These are phyloP conservation scores for Lagocephalus sceleratus DNA, from an alignment of 2,797 vertebrate species.

Conservation along the genomic window DNA sequence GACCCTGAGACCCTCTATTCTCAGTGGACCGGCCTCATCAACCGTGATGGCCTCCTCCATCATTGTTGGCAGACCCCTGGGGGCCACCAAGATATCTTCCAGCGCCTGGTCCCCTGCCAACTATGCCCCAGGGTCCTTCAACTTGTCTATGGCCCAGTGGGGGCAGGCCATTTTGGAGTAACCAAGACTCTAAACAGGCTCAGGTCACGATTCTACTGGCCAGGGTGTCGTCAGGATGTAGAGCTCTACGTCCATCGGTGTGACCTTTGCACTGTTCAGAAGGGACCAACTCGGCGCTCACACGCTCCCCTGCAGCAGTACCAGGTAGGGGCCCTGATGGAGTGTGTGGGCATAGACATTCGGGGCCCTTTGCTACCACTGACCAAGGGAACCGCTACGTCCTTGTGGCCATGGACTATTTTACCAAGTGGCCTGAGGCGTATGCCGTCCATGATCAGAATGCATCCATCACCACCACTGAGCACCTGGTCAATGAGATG, in stretches of 20 bases:
- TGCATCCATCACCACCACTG: background rate
- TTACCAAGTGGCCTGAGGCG: constrained; percentile 2
- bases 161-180: too few relatives aligned
- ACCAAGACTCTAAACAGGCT: background rate
- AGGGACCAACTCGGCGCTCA: background rate
- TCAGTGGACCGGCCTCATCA: background rate
- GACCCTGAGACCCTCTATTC: background rate
- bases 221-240: background rate
- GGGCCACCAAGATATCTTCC: background rate
- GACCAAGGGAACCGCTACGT: background rate
- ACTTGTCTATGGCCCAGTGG: background rate
- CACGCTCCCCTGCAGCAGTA: background rate
- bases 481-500: background rate
- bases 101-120: background rate
- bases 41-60: background rate
- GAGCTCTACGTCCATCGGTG: background rate
- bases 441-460: background rate
- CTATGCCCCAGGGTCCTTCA: background rate
- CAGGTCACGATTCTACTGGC: background rate
- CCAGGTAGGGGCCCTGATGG: background rate
- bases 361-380: background rate
- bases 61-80: background rate
- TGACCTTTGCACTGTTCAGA: background rate
- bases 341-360: background rate
- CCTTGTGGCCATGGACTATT: background rate